Base-by-base conservation (phyloP, 1,140 invertebrate genomes). In the Drosophila ohnishii region DNA sequence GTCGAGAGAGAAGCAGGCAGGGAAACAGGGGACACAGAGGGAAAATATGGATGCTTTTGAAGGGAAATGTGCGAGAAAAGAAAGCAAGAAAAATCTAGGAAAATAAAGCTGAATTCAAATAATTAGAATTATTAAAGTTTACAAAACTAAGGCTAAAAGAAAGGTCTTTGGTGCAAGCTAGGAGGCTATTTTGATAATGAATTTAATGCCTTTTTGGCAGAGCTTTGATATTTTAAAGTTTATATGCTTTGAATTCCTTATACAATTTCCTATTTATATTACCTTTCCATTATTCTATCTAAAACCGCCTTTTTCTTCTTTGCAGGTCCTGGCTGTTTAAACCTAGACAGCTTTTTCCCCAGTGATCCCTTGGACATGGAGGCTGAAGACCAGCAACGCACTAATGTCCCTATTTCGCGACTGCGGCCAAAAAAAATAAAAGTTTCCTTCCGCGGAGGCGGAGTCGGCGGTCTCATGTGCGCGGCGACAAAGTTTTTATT, bases 401-500 rank as follows among this genome's bases (percentile, higher is more conserved):
- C 51, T 55, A 55, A 55, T 55, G 51, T 30, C 51, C 34, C 22
- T 28, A 37, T 55, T n/a, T 8, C 51, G 51, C 51, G 51, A 53
- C 50, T 53, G 50, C 19, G 50, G 19, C 32, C 30, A 34, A 8
- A 16, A 50, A 28, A 53, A 25, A 55, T 55, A 55, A 55, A 55
- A 55, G 51, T 55, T 55, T 37, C 8, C 50, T 35, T 5, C 7
- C 19, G 13, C n/a, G 50, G 6, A 14, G 22, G 22, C 13, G 5
- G 10, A 10, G 14, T 19, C 34, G 14, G 7, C 10, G 86, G 74
- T 72, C 77, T 86, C 87, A 87, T 90, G 79, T 90, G 87, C 80
- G 62, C 67, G 69, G 64, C 66, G 77, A 78, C 84, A 89, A 85
- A 89, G 71, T 84, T 90, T 90, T 90, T 87, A 90, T 86, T 80